These are phyloP conservation scores for Osedax fenrisi DNA, from an alignment of 2,888 invertebrate species.

Conservation along the genomic window DNA sequence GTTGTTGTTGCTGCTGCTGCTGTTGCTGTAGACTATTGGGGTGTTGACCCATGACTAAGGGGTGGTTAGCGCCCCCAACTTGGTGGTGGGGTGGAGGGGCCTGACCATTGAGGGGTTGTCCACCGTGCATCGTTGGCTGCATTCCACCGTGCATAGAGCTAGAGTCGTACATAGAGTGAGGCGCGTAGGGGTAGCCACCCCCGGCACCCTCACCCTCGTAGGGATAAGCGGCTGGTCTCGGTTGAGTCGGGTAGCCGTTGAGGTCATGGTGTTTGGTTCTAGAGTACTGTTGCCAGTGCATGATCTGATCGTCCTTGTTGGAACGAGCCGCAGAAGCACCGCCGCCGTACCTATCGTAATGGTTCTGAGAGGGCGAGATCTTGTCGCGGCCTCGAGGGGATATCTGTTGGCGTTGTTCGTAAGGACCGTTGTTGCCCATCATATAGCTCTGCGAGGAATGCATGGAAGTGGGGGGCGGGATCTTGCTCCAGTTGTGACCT, in stretches of 20 bases:
- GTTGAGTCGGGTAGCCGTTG: constrained; percentile 20
- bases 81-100: no score
- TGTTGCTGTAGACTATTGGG: not conserved
- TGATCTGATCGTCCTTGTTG: not conserved
- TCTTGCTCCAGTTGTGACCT: not conserved
- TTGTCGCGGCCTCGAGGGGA: not conserved
- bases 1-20: not conserved
- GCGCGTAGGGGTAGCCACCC: not conserved
- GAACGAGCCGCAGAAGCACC: no score
- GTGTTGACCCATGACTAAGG: no score
- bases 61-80: no score
- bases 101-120: no score
- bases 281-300: constrained; percentile 31
- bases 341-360: not conserved
- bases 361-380: not conserved
- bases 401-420: not conserved
- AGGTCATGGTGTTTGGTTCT: constrained; percentile 28
- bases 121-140: no score
- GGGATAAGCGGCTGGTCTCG: not conserved
- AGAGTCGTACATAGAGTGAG: no score
- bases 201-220: not conserved
- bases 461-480: constrained; percentile 4
- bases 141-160: no score
- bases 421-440: no score
- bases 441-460: not conserved